Evolutionary conservation across 1,140 invertebrate genomes (phyloP).

Genomic region (Ostrea denselamellosa): DNA sequence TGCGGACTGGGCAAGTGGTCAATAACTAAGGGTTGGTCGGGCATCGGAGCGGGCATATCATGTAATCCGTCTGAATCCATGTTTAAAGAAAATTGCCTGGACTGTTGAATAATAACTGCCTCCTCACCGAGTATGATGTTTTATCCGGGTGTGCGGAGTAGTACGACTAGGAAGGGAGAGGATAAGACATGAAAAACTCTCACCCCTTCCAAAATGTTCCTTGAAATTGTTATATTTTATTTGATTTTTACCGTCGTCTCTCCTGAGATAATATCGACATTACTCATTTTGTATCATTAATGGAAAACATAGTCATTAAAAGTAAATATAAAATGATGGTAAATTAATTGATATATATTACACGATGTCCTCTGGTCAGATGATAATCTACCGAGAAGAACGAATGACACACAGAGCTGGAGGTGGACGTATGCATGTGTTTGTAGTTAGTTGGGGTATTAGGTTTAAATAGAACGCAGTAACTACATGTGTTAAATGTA

Average conservation of each 20-base stretch:
- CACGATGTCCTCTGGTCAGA: background rate
- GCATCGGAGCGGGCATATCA: background rate
- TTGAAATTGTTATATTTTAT: background rate
- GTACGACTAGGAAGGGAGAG: no score
- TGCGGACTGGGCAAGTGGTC: background rate
- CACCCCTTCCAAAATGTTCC: no score
- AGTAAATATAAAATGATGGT: background rate
- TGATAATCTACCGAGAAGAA: no score
- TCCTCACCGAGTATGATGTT: no score
- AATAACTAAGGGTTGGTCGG: background rate
- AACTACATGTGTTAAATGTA: no score
- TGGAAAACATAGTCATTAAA: background rate
- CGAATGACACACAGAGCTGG: no score
- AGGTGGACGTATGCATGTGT: no score
- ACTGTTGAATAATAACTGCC: background rate
- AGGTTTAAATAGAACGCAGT: no score
- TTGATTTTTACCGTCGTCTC: background rate
- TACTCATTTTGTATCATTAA: background rate
- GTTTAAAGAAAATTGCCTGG: background rate
- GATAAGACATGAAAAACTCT: no score
- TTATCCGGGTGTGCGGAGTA: no score
- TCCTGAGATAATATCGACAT: background rate
- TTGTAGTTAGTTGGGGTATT: no score
- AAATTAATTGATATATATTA: background rate
- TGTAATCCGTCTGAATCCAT: slow-evolving; percentile 6